Evolutionary conservation across 2,888 invertebrate genomes (phyloP), one percentile per base, ranked within the genome.

Genomic region (Schizaphis graminum): DNA sequence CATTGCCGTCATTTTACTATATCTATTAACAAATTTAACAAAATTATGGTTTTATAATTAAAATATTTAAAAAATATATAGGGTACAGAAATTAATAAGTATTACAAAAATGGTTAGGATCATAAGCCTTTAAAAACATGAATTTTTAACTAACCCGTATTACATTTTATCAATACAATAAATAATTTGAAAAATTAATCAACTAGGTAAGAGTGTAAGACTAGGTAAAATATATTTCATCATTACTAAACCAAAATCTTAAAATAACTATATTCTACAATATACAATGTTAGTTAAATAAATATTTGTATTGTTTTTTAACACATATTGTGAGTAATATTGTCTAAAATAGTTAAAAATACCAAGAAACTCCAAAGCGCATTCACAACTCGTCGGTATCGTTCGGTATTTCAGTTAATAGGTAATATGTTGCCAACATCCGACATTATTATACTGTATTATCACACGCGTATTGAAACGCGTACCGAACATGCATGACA

Each of bases 1-100:
- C 53, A 94, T 95, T 41, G 91, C 94, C 11, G 95, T 94, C 95
- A 95, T 94, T 93, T 77, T 94, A 21, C 61, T 53, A 3, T 49
- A 85, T 67, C 86, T 94, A 11, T 44, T 11, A 77, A 86, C 85
- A 89, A 26, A 67, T 77, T 35, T 56, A 90, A 8, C 7, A 90
- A 44, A 57, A 61, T 57, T 53, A 26, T 61, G 24, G 0, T 28
- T 8, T 35, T 24, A 41, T 35, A 77, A 77, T 77, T 77, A 0
- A 77, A 77, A 67, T 67, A 67, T 67, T 77, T 0, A 21, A 77
- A 3, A 77, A 21, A 35, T 21, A 5, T n/a, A 35, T 21, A n/a
- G 5, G 7, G n/a, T 13, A 67, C 11, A 67, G 13, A 13, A 21
- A 61, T 61, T 10, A 67, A 2, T 35, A 77, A 21, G 21, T 35